phyloP scores from a whole-genome alignment of 2,888 invertebrate genomes.

The Eristalis tenax region DNA sequence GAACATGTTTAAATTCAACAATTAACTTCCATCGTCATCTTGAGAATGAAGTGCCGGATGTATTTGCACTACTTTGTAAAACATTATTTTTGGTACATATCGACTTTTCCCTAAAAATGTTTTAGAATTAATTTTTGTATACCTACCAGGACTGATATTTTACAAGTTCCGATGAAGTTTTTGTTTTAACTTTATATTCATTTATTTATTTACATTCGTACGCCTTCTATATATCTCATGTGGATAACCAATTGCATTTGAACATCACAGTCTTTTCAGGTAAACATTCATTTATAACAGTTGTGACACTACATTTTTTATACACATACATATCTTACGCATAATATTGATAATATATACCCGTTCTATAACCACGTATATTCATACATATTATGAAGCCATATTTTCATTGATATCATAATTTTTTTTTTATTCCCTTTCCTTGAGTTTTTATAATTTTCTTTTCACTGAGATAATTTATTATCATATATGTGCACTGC shows the following conservation, averaged over 20 bases:
- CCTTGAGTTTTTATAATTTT: background rate
- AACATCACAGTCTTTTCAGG: slow-evolving; percentile 71
- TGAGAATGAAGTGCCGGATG: no score
- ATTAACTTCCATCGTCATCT: no score
- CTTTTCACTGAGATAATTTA: slow-evolving; percentile 35
- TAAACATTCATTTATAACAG: slow-evolving; percentile 53
- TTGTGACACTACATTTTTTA: slow-evolving; percentile 26
- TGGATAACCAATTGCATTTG: slow-evolving; percentile 62
- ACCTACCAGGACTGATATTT: slow-evolving; percentile 4
- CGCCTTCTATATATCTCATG: slow-evolving; percentile 55
- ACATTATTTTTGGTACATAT: no score
- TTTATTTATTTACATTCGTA: slow-evolving; percentile 48
- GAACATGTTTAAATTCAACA: no score
- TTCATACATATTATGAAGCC: background rate
- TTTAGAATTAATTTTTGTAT: background rate
- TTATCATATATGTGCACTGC: background rate
- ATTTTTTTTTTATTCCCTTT: slow-evolving; percentile 14
- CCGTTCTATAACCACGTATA: background rate
- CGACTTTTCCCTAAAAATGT: no score
- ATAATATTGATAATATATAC: slow-evolving; percentile 9
- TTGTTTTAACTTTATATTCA: slow-evolving; percentile 24
- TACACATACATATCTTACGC: slow-evolving; percentile 8
- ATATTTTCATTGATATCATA: slow-evolving; percentile 18
- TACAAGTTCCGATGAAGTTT: slow-evolving; percentile 22
- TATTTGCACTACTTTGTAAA: no score